A percentile compares a stretch with the other conserved stretches of the same genome.
These are phyloP conservation scores for Raja brachyura DNA, from an alignment of 2,113 vertebrate species.

Conservation along the genomic window DNA sequence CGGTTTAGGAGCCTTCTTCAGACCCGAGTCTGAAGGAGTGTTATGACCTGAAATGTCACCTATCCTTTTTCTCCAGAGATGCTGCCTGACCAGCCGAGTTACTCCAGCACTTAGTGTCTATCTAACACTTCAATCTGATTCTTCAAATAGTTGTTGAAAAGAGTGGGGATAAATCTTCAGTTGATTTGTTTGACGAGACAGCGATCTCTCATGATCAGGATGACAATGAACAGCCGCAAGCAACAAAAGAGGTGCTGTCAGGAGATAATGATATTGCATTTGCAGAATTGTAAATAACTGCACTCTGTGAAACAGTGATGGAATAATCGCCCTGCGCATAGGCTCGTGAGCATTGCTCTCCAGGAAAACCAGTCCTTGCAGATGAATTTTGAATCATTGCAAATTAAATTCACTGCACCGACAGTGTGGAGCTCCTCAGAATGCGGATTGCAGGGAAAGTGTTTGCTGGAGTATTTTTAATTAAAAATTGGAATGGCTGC, in stretches of 20 bases:
- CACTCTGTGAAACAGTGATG: too few species aligned
- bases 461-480: not conserved
- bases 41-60: too few species aligned
- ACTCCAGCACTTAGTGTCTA: too few species aligned
- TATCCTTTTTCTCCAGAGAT: too few species aligned
- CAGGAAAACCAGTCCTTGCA: too few species aligned
- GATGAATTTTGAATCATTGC: not conserved
- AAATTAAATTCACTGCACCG: not conserved
- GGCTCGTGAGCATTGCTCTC: too few species aligned
- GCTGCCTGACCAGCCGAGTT: too few species aligned
- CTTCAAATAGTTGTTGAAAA: not conserved
- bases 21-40: too few species aligned
- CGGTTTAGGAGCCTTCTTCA: too few species aligned
- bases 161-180: not conserved
- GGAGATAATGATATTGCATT: not conserved
- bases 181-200: not conserved
- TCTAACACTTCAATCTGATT: not conserved
- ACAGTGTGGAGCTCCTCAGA: not conserved
- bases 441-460: not conserved
- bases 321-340: too few species aligned
- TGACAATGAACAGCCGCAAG: not conserved
- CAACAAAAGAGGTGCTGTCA: not conserved
- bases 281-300: not conserved
- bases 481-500: not conserved
- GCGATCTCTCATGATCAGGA: not conserved